Base-by-base conservation (phyloP, 2,888 invertebrate genomes). In the Oeneis ivallda region DNA sequence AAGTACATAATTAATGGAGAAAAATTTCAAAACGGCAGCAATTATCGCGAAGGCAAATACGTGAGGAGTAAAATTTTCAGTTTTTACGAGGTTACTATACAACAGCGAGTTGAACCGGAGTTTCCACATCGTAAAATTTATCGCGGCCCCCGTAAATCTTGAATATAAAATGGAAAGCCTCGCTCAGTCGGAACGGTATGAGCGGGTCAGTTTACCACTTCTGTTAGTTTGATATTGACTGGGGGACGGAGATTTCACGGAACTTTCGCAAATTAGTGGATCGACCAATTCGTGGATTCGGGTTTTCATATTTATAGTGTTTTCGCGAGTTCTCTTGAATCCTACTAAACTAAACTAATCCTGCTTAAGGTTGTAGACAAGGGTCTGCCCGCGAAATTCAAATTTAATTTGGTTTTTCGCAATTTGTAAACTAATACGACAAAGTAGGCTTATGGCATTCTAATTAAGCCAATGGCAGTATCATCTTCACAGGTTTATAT, bases 111-210 rank as follows among this genome's bases (percentile, higher is more conserved):
- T 50, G 50, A 62, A 68, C 66, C 15, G 72, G 76, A 76, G 72
- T 76, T 83, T 80, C 76, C 76, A 77, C 77, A 68, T 78, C 75
- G 79, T 83, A 79, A 83, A 82, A 80, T 82, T 81, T 82, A 84
- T 82, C 78, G 77, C 74, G 71, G 70, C 70, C 65, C 71, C 72
- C 75, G 78, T 83, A 83, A 84, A 84, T 82, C 77, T 77, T 69
- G 76, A 79, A 81, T 79, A 81, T 82, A 81, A 82, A 83, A 61
- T 26, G 61, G 52, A 49, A 49, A 61, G 26, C 50, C 47, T 17
- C 34, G n/a, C 26, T 11, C 52, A n/a, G 61, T 52, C 37, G 50
- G 47, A 56, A 66, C 71, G 74, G 76, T 70, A 76, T 74, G 71
- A 74, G 41, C 41, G 60, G 41, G 52, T 61, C 52, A 61, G 71